Evolutionary conservation across 2,797 vertebrate species (phyloP), one percentile per base, ranked within the genome.

Genomic region (Ctenochaetus hawaiiensis): DNA sequence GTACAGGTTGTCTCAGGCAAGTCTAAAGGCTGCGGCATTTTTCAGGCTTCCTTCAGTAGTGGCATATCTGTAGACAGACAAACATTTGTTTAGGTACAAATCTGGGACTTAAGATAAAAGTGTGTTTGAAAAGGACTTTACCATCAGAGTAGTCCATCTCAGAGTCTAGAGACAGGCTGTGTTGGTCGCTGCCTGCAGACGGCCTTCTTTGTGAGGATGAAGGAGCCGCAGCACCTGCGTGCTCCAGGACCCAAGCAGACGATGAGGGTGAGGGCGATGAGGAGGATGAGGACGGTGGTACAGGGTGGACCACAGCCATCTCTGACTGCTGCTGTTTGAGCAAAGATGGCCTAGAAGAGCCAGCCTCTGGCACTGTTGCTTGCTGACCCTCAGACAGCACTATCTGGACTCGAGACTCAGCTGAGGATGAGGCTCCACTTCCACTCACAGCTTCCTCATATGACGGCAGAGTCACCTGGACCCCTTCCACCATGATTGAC

Each of bases 401-500:
- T 0, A 98, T 97, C 92, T 97, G 97, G 72, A 98, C 95, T 49
- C 96, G 93, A 64, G 96, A 96, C 89, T 97, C 96, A 0, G 96
- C 87, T 7, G 89, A 72, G 9, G 75, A 16, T 8, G 87, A 39
- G 43, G 95, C 95, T 7, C 94, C 96, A 1, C 94, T 92, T 1
- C 94, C 94, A 4, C 95, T 96, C 45, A 99, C 97, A 0, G 98
- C 97, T 86, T 99, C 98, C 82, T 99, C 98, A 0, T 99, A 99
- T 0, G 98, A 98, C 0, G 98, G 98, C 67, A 99, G 91, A 16
- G 96, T 95, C 70, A 99, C 98, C 75, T 98, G 97, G 66, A 99
- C 97, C 44, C 98, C 98, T 80, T 99, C 98, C 86, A 99, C 98
- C 95, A 98, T 94, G 89, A 99, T 98, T 5, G 98, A 98, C 61